Evolutionary conservation across 2,797 vertebrate genomes (phyloP), one percentile per base, ranked within the genome.

Genomic region (Cephalopachus bancanus): DNA sequence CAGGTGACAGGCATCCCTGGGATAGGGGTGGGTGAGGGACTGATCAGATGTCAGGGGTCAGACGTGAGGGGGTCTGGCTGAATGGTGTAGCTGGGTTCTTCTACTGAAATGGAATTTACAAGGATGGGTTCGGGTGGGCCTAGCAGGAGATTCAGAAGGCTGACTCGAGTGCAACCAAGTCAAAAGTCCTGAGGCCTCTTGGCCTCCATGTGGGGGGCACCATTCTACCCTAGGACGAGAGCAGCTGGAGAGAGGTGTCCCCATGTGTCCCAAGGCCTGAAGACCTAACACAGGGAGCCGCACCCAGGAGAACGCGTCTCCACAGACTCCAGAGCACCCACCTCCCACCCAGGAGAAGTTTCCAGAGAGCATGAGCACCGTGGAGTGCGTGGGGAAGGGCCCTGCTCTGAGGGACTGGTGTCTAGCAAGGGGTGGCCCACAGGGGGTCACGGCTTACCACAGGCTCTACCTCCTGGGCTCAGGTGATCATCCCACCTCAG

Each of bases 201-300:
- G 37, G n/a, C 65, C 19, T 62, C 33, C 7, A 24, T 15, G 7
- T 37, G 57, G 86, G 26, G 26, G 20, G 2, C 2, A 0, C 55
- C 83, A 16, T 44, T 49, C 60, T 7, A 0, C 62, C 16, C 22
- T 11, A 1, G 33, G 28, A 87, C 7, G 10, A 20, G 6, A 49
- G 9, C 62, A 28, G 4, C 12, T 33, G 33, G 33, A 26, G 3
- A 67, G 16, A 81, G 0, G 3, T 3, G 51, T 59, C 16, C 20
- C 33, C 14, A 6, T 0, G 8, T 1, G 2, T n/a, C 44, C 78
- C 1, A 5, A 26, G 44, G 24, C 37, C 83, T 53, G 53, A 19
- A 60, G 59, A 7, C 20, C 22, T 44, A 0, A 37, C 0, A n/a
- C 71, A 26, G 65, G 14, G 9, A 57, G 49, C 62, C 71, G 26